Conservation (phyloP, 2,888 invertebrate species). For the Listrodromus nycthemerus region DNA sequence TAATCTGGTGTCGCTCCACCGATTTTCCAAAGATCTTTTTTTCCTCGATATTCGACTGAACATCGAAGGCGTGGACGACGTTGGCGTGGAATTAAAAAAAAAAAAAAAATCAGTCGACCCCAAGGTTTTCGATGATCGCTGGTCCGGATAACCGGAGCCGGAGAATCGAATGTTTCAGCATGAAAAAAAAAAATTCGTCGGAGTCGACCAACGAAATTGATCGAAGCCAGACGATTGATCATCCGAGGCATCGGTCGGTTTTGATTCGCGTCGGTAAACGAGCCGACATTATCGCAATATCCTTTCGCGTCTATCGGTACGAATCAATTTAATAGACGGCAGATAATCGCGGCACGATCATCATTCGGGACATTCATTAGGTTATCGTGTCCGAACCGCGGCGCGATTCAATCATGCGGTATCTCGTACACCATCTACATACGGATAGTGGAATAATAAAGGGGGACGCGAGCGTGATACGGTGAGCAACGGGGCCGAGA, state of each 20-base stretch:
- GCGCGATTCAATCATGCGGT: constrained; percentile 81
- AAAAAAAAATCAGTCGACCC: too few species aligned
- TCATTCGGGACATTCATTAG: constrained; percentile 83
- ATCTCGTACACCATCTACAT: constrained; percentile 81
- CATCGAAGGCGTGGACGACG: too few species aligned
- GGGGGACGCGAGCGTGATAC: constrained; percentile 64
- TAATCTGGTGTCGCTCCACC: too few species aligned
- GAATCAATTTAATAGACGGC: constrained; percentile 81
- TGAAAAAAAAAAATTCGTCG: neutral
- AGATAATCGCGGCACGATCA: constrained; percentile 81
- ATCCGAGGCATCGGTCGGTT: constrained; percentile 31
- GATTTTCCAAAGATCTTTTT: too few species aligned
- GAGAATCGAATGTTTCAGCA: too few species aligned
- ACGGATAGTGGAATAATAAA: constrained; percentile 79
- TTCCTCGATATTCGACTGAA: too few species aligned
- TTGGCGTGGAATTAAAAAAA: too few species aligned
- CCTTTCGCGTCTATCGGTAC: constrained; percentile 65
- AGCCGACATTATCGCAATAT: constrained; percentile 67
- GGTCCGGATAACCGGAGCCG: too few species aligned
- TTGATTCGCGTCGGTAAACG: constrained; percentile 64
- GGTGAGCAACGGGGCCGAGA: constrained; percentile 28
- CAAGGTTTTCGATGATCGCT: too few species aligned
- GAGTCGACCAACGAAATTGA: neutral
- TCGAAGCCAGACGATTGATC: constrained; percentile 59
- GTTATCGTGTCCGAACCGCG: constrained; percentile 81